Conservation (phyloP, 2,113 vertebrate genomes). For the Trichomycterus rosablanca region DNA sequence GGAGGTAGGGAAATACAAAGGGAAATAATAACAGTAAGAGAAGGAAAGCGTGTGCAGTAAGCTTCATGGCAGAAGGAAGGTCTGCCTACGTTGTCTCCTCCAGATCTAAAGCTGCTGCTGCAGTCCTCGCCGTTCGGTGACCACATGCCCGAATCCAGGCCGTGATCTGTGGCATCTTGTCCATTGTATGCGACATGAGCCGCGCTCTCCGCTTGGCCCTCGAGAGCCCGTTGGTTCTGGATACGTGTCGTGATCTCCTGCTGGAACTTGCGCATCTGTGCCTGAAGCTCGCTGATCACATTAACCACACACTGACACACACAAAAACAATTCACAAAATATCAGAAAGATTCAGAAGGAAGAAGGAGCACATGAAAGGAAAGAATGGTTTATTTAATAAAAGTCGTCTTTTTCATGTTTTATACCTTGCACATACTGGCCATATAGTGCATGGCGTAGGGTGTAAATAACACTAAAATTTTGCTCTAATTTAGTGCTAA, state of each 20-base stretch:
- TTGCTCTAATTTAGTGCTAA: too few species aligned
- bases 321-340: slow-evolving; percentile 22
- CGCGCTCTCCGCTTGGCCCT: slow-evolving; percentile 61
- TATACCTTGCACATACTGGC: too few species aligned
- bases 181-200: slow-evolving; percentile 46
- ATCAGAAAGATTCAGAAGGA: not conserved
- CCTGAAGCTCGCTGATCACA: slow-evolving; percentile 97
- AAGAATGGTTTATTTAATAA: too few species aligned
- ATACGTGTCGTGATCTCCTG: slow-evolving; percentile 94
- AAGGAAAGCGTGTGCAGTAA: slow-evolving; percentile 49
- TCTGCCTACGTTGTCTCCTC: slow-evolving; percentile 81
- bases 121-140: slow-evolving; percentile 59
- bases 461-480: too few species aligned
- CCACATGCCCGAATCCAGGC: slow-evolving; percentile 44
- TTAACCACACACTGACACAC: slow-evolving; percentile 90
- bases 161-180: slow-evolving; percentile 44
- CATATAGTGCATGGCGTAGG: too few species aligned
- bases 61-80: slow-evolving; percentile 62
- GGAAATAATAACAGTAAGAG: too few species aligned
- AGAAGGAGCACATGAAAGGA: not conserved
- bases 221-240: slow-evolving; percentile 82
- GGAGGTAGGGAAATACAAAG: slow-evolving; percentile 4
- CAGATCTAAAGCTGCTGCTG: slow-evolving; percentile 52
- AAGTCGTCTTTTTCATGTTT: too few species aligned
- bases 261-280: slow-evolving; percentile 97